Evolutionary conservation across 2,888 invertebrate genomes (phyloP).

Genomic region (Ommatoiulus sabulosus): DNA sequence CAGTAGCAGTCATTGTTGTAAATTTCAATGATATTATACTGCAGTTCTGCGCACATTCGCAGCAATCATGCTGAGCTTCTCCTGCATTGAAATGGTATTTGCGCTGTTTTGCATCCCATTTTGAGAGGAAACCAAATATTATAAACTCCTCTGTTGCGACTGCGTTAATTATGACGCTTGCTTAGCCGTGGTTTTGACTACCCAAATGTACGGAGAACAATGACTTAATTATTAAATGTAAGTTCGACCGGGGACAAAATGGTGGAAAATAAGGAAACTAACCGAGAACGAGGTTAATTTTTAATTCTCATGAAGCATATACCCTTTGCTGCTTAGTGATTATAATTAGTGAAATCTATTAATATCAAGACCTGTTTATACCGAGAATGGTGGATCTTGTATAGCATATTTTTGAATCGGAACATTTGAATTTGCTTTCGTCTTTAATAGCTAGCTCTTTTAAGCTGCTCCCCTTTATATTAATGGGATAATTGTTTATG

Average conservation of each 20-base stretch:
- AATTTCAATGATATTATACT: background rate
- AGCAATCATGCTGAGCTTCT: background rate
- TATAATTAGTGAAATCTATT: too few species aligned
- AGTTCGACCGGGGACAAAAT: background rate
- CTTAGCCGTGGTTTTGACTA: background rate
- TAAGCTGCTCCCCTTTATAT: slow-evolving; percentile 1
- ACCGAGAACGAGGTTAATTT: too few species aligned
- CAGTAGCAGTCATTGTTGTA: background rate
- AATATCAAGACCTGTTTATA: too few species aligned
- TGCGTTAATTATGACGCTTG: background rate
- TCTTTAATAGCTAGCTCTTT: background rate
- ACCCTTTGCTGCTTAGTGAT: too few species aligned
- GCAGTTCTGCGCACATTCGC: background rate
- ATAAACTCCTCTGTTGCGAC: background rate
- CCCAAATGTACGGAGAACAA: background rate
- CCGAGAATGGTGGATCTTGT: too few species aligned
- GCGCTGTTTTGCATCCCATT: background rate
- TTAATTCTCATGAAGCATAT: too few species aligned
- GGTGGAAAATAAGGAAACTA: too few species aligned
- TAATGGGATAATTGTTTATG: slow-evolving; percentile 32
- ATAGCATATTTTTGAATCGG: too few species aligned
- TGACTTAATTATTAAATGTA: background rate
- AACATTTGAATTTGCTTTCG: too few species aligned
- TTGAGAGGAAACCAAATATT: background rate
- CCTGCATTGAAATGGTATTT: background rate